Base-by-base conservation (phyloP, 2,113 vertebrate genomes). In the Apeltes quadracus region DNA sequence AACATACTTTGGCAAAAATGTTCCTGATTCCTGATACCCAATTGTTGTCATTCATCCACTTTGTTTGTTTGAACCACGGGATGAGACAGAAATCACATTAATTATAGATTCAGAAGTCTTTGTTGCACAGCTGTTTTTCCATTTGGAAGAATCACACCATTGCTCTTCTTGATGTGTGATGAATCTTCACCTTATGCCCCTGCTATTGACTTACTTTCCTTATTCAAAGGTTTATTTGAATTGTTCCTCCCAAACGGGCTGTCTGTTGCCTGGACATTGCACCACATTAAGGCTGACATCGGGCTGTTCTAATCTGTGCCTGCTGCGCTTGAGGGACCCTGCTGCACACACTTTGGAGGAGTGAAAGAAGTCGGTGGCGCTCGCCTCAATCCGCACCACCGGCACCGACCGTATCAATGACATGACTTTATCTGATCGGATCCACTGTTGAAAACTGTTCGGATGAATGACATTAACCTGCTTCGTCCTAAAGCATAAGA, bases 351-450 rank as follows among this genome's bases (percentile, higher is more conserved):
- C 64, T 65, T 54, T 51, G 23, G 54, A 69, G 29, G 69, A 72
- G 77, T 80, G 69, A 63, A 86, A 73, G 67, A 56, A 59, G 59
- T 34, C 54, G 61, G 59, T 27, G 72, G 61, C 20, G 58, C 44
- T 88, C 82, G 61, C 85, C 88, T 90, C 81, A 86, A 85, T 88
- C 80, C 89, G 90, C 90, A 85, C 46, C 72, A 48, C 68, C 8
- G 55, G 51, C 50, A 39, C 66, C 68, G 76, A 79, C 66, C 69
- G 56, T 75, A 86, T 88, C 72, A 63, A 88, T 82, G 84, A 76
- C 71, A 71, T 76, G 64, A 71, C 63, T 84, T 78, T 65, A 36
- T 27, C 67, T 61, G 76, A 78, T 61, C n/a, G n/a, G n/a, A n/a
- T n/a, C n/a, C 61, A 56, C 36, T 63, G 64, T 34, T 67, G 29